Evolutionary conservation across 2,797 vertebrate species (phyloP).

Genomic region (Sylvia borin): DNA sequence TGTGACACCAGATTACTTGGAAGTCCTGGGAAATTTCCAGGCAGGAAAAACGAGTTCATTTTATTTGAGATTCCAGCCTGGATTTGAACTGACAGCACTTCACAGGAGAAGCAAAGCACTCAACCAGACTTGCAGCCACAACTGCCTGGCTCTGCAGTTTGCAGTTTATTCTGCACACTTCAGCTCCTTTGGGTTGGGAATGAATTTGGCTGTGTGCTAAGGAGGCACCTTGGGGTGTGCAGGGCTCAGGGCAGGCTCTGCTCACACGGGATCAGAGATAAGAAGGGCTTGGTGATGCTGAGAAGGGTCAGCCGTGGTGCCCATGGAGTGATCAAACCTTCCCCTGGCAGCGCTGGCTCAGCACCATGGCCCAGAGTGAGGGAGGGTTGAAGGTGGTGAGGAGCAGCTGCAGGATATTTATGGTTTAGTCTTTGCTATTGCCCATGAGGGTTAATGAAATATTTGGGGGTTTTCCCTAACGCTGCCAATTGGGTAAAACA

Average conservation of each 20-base stretch:
- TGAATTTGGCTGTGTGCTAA: neutral
- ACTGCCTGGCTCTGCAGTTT: neutral
- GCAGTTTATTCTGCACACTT: neutral
- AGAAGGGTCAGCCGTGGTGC: fast-evolving
- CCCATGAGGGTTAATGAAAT: neutral
- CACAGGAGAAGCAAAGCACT: neutral
- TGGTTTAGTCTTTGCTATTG: neutral
- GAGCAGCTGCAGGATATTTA: neutral
- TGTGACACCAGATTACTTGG: neutral
- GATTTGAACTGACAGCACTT: neutral
- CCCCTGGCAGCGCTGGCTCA: fast-evolving
- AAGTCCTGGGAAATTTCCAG: conserved; percentile 23
- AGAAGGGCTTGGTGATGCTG: neutral
- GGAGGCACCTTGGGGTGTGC: fast-evolving
- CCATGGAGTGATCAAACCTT: neutral
- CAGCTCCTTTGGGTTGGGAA: neutral
- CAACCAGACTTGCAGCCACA: neutral
- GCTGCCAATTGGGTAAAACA: neutral
- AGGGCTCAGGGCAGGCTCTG: neutral
- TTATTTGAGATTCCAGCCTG: neutral
- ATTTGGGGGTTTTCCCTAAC: fast-evolving
- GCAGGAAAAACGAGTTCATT: neutral
- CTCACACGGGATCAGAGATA: fast-evolving
- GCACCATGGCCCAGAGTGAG: neutral
- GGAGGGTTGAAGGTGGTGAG: neutral